Conservation (phyloP, 2,888 invertebrate species). For the Eurytoma adleriae region DNA sequence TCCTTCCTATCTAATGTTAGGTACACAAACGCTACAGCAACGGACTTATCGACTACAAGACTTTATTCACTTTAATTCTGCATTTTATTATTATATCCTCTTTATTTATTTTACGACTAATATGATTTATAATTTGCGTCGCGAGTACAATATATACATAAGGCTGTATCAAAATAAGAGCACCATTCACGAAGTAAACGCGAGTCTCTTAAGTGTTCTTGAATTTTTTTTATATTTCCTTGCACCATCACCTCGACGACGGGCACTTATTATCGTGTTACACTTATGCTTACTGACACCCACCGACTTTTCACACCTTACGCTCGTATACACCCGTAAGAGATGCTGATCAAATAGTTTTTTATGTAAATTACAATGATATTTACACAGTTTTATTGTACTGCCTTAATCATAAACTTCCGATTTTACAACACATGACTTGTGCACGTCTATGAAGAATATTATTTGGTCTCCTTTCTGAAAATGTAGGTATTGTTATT, state of each 20-base stretch:
- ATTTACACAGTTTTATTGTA: slow-evolving; percentile 42
- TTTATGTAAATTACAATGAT: slow-evolving; percentile 33
- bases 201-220: slow-evolving; percentile 47
- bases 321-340: slow-evolving; percentile 35
- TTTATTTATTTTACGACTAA: slow-evolving; percentile 36
- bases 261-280: slow-evolving; percentile 31
- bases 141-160: slow-evolving; percentile 53
- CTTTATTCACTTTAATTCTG: slow-evolving; percentile 21
- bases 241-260: slow-evolving; percentile 17
- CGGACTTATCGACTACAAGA: background rate
- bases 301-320: slow-evolving; percentile 38
- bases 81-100: slow-evolving; percentile 34
- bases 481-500: too few relatives aligned
- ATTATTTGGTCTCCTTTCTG: slow-evolving; percentile 19
- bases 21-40: slow-evolving; percentile 1
- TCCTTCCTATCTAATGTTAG: slow-evolving; percentile 4
- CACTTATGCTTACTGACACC: slow-evolving; percentile 32
- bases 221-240: slow-evolving; percentile 33
- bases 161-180: slow-evolving; percentile 60
- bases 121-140: slow-evolving; percentile 44
- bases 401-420: slow-evolving; percentile 25
- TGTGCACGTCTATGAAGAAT: slow-evolving; percentile 22
- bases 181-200: slow-evolving; percentile 54
- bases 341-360: slow-evolving; percentile 18
- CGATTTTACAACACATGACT: slow-evolving; percentile 17